phyloP scores from a whole-genome alignment of 2,888 invertebrate genomes.

The Uropetala carovei region DNA sequence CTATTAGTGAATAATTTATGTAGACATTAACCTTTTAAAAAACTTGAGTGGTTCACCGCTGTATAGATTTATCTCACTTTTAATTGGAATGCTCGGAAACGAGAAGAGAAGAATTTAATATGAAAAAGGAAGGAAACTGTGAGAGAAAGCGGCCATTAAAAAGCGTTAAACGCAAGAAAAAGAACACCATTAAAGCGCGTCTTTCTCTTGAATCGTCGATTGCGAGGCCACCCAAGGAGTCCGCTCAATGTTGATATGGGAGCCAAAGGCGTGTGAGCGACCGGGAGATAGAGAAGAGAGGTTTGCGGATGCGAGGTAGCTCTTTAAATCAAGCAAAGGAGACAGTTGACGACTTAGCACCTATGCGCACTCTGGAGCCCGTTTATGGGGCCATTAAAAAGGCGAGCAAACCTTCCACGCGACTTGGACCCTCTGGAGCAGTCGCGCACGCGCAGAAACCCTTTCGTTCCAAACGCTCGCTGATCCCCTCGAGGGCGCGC shows the following conservation, averaged over 20 bases:
- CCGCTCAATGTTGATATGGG: neutral
- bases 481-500: neutral
- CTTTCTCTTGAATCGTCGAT: neutral
- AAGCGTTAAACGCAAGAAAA: slow-evolving; percentile 16
- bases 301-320: slow-evolving; percentile 32
- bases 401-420: slow-evolving; percentile 58
- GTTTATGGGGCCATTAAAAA: slow-evolving; percentile 62
- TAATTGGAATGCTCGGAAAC: no score
- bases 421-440: slow-evolving; percentile 14
- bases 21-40: no score
- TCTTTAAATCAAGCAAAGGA: slow-evolving; percentile 63
- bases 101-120: no score
- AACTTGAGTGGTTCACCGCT: no score
- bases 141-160: neutral
- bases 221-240: slow-evolving; percentile 3
- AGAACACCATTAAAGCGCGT: neutral
- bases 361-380: slow-evolving; percentile 59
- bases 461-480: neutral
- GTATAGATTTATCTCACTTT: no score
- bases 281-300: neutral
- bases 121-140: no score
- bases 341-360: slow-evolving; percentile 63
- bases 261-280: neutral
- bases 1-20: no score
- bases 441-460: slow-evolving; percentile 43